These are phyloP conservation scores for Lamellibrachia luymesi DNA, from an alignment of 1,140 invertebrate genomes.

Conservation along the genomic window DNA sequence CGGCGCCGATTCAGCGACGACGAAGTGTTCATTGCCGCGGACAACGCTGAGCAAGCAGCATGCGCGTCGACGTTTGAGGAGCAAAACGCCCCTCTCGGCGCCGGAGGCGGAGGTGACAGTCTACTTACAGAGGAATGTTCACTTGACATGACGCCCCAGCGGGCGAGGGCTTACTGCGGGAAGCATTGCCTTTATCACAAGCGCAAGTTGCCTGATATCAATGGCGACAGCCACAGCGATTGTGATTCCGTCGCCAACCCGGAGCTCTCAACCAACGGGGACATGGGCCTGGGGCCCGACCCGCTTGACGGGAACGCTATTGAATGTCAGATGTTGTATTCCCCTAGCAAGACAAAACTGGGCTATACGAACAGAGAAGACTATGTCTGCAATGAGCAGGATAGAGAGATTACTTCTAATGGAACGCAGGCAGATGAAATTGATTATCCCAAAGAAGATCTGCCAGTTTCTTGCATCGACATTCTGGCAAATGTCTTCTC, in stretches of 20 bases:
- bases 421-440: constrained; percentile 7
- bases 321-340: neutral
- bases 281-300: neutral
- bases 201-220: neutral
- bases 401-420: neutral
- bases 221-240: neutral
- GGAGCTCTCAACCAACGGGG: neutral
- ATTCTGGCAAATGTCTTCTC: constrained; percentile 34
- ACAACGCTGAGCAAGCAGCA: neutral
- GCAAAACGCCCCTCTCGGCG: neutral
- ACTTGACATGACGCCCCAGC: neutral
- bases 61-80: neutral
- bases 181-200: neutral
- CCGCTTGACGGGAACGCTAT: neutral
- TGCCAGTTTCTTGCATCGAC: constrained; percentile 36
- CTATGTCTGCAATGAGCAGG: neutral
- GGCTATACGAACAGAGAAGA: neutral
- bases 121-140: neutral
- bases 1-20: neutral
- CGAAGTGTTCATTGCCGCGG: neutral
- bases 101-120: neutral
- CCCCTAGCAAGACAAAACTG: neutral
- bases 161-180: neutral
- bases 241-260: neutral
- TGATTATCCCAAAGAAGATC: constrained; percentile 24